A percentile compares a stretch with the other conserved stretches of the same genome.
phyloP scores from a whole-genome alignment of 2,888 invertebrate genomes.

The Cryptus viduatorius region DNA sequence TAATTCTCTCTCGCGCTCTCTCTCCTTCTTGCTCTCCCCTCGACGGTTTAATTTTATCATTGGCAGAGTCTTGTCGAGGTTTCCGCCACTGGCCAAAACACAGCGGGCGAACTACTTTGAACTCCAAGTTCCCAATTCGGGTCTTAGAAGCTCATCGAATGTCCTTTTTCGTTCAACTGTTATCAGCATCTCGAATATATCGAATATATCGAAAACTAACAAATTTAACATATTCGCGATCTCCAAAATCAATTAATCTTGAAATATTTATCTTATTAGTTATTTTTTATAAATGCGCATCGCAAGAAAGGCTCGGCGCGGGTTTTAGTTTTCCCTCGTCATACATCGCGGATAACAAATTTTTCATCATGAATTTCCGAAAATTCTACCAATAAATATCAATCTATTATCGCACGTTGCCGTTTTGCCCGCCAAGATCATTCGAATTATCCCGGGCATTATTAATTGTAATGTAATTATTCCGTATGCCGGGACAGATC shows the following conservation, averaged over 20 bases:
- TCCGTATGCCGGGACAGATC: constrained; percentile 29
- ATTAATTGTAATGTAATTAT: constrained; percentile 43
- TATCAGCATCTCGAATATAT: no score
- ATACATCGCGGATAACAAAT: not conserved
- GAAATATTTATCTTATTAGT: no score
- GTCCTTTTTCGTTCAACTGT: not conserved
- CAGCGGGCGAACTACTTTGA: not conserved
- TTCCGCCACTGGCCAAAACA: constrained; percentile 26
- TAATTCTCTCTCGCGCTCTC: constrained; percentile 24
- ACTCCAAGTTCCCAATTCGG: not conserved
- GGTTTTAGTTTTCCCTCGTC: not conserved
- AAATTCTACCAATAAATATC: not conserved
- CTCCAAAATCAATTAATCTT: no score
- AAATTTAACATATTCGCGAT: no score
- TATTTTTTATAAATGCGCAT: no score
- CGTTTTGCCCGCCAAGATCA: not conserved
- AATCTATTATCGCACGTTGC: not conserved
- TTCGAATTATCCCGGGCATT: not conserved
- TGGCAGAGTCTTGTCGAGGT: constrained; percentile 59
- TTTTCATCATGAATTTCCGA: not conserved
- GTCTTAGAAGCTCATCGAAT: not conserved
- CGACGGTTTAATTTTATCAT: constrained; percentile 67
- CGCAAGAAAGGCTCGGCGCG: no score
- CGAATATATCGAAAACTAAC: no score
- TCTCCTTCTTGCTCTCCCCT: not conserved